Percentiles rank a stretch among this genome's conserved stretches.
Conservation (phyloP, 2,888 invertebrate species). For the Oscheius onirici region DNA sequence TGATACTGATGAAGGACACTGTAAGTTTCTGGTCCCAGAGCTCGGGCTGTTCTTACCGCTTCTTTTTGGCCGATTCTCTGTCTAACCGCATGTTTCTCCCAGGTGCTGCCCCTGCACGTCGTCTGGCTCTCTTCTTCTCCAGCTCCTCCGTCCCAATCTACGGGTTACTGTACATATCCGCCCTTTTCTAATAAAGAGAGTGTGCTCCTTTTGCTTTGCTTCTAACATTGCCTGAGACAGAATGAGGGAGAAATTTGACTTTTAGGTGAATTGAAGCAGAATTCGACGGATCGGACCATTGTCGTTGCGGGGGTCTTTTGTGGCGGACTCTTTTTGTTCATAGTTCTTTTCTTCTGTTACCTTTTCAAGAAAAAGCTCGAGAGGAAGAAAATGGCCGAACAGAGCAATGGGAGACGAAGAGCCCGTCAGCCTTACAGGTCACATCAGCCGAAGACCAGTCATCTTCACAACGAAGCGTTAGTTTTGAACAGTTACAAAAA, state of each 20-base stretch:
- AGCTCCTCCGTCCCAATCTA: not conserved
- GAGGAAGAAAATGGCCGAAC: conserved; percentile 55
- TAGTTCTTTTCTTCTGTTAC: conserved; percentile 63
- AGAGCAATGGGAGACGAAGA: conserved; percentile 35
- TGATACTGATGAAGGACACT: conserved; percentile 79
- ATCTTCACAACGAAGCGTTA: conserved; percentile 24
- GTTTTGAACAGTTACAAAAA: not conserved
- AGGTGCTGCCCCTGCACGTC: conserved; percentile 11
- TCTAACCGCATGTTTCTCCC: conserved; percentile 28
- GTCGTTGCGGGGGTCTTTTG: conserved; percentile 64
- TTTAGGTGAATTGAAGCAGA: conserved; percentile 62
- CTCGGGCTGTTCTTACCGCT: not conserved
- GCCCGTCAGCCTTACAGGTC: conserved; percentile 48
- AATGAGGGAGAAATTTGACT: not conserved
- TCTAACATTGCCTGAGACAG: not conserved
- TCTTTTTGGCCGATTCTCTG: conserved; percentile 9
- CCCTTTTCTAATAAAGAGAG: conserved; percentile 25
- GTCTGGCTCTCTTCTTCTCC: conserved; percentile 29
- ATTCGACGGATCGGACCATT: conserved; percentile 61
- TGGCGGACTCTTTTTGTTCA: conserved; percentile 66
- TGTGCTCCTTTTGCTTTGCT: conserved; percentile 1
- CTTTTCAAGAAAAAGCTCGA: conserved; percentile 69
- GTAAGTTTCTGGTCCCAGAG: conserved; percentile 40
- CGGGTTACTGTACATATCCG: conserved; percentile 3
- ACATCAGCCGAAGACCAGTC: conserved; percentile 39